phyloP scores from a whole-genome alignment of 2,113 vertebrate genomes.

The Bambusicola thoracicus region DNA sequence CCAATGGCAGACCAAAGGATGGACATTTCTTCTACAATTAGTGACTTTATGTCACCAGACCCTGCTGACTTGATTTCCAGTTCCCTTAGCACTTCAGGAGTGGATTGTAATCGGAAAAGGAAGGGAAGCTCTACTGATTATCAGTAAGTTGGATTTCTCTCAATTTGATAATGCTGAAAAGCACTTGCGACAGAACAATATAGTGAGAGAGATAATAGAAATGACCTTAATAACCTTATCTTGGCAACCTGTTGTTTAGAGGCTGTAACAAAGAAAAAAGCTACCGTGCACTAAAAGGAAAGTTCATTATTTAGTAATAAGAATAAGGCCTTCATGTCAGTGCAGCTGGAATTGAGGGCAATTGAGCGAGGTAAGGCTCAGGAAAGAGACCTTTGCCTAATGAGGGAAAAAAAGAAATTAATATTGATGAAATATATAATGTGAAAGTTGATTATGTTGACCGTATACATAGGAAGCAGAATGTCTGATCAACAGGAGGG shows the following conservation, averaged over 20 bases:
- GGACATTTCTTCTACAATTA: conserved; percentile 99
- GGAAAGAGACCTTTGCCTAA: neutral
- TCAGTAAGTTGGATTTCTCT: conserved; percentile 85
- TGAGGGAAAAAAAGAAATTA: neutral
- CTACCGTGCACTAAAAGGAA: neutral
- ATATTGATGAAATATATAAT: neutral
- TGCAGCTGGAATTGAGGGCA: neutral
- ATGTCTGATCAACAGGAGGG: neutral
- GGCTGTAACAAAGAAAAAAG: neutral
- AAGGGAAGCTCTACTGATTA: conserved; percentile 97
- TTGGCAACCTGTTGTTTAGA: neutral
- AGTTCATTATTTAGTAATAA: neutral
- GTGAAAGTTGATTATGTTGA: neutral
- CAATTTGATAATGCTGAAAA: neutral
- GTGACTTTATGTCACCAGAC: conserved; percentile 95
- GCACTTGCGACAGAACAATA: neutral
- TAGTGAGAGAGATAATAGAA: neutral
- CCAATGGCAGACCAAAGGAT: conserved; percentile 99
- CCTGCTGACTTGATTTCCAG: conserved; percentile 94
- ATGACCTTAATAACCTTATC: neutral
- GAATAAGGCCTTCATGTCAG: neutral
- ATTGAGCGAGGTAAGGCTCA: neutral
- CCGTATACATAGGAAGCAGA: neutral
- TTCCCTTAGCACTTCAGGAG: conserved; percentile 87
- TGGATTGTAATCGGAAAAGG: conserved; percentile 97